Base-by-base conservation (phyloP, 2,797 vertebrate species). In the Falco columbarius region DNA sequence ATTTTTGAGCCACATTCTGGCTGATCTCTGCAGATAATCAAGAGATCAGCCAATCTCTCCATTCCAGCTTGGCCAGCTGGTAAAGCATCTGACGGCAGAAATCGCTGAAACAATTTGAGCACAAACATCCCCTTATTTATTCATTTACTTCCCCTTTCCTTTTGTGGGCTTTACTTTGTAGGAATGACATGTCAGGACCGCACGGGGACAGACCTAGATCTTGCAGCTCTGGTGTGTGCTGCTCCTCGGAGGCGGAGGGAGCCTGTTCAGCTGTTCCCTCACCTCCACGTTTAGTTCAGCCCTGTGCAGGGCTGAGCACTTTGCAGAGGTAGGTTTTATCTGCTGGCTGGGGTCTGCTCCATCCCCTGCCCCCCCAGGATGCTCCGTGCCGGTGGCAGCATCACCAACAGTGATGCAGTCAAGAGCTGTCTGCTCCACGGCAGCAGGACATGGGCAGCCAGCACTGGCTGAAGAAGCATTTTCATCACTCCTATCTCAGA, bases 191-290 rank as follows among this genome's bases (percentile, higher is more conserved):
- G 0, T 27, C 36, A 52, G 74, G 14, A 19, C 7, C 2, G 46
- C 56, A 19, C 40, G 44, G 63, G 67, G 72, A 7, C 63, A 70
- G 81, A 49, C 1, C 19, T 4, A 40, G 1, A 1, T 34, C 49
- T 46, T 16, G 62, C 67, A 75, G 62, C 68, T 42, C 29, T 5
- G 65, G 7, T 20, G 66, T 20, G 66, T 22, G 51, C 74, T 23
- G n/a, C 15, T 62, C 47, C 63, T 23, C 1, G 0, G 54, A 42
- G 47, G 47, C 27, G 52, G 29, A 21, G 17, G 49, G 51, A 59
- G 10, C 0, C 1, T 1, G 1, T 21, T 6, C 74, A 17, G 13
- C 9, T 4, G 9, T 22, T 51, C 23, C 54, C 49, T 54, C 87
- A 19, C 12, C 32, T 76, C 79, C 18, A 0, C 0, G 7, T 3